Percentiles rank a stretch among this genome's conserved stretches.
Conservation (phyloP, 2,113 vertebrate genomes). For the Eulacestoma nigropectus region DNA sequence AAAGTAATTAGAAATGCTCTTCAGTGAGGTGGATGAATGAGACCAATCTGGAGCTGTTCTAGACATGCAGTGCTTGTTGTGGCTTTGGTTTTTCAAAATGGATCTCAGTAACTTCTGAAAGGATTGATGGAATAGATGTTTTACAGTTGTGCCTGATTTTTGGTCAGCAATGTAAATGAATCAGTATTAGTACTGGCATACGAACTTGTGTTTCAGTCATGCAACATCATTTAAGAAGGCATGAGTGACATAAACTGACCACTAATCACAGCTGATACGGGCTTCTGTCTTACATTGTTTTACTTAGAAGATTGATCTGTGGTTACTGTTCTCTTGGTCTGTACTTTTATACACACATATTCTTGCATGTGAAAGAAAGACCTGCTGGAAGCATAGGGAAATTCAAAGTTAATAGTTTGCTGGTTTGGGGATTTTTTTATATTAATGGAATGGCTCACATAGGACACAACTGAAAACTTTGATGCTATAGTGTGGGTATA, state of each 20-base stretch:
- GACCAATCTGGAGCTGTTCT: not conserved
- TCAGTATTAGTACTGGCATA: not conserved
- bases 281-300: not conserved
- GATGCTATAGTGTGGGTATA: not conserved
- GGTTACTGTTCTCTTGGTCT: not conserved
- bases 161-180: not conserved
- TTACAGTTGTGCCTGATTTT: not conserved
- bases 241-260: not conserved
- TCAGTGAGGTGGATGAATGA: not conserved
- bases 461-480: not conserved
- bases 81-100: not conserved
- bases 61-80: no score
- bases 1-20: not conserved
- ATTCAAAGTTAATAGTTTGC: not conserved
- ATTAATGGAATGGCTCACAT: not conserved
- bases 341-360: not conserved
- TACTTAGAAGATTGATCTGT: not conserved
- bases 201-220: not conserved
- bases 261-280: fast-evolving
- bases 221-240: not conserved
- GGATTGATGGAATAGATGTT: not conserved
- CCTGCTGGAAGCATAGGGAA: not conserved
- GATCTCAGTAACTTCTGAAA: not conserved
- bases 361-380: not conserved
- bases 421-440: not conserved